Percentiles rank a stretch among this genome's conserved stretches.
These are phyloP conservation scores for Clarias fuscus DNA, from an alignment of 2,797 vertebrate species.

Conservation along the genomic window DNA sequence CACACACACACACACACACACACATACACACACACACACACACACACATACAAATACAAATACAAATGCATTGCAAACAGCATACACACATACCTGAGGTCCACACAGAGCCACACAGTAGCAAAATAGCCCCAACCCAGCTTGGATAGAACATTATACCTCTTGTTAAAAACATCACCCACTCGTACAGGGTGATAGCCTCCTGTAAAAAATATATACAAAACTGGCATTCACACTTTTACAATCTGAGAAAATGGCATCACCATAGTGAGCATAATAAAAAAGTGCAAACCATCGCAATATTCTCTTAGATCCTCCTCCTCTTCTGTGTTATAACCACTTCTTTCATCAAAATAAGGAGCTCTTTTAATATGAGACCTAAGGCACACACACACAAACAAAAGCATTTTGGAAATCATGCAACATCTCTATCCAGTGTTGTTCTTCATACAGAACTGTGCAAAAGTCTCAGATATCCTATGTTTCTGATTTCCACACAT, in stretches of 20 bases:
- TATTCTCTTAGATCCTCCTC: slow-evolving; percentile 74
- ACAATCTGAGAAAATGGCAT: too few species aligned
- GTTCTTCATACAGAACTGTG: background rate
- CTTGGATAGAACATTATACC: slow-evolving; percentile 77
- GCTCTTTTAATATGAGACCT: slow-evolving; percentile 52
- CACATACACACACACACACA: background rate
- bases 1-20: background rate
- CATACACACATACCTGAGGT: slow-evolving; percentile 66
- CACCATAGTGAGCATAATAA: background rate
- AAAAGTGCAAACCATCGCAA: slow-evolving; percentile 66
- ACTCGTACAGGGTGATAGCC: slow-evolving; percentile 64
- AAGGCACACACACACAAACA: slow-evolving; percentile 10
- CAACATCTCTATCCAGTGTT: background rate
- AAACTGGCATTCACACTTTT: background rate
- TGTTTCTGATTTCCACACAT: too few species aligned
- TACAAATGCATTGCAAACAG: background rate
- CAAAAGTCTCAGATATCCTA: too few species aligned
- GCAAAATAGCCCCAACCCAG: slow-evolving; percentile 82
- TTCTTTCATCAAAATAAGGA: slow-evolving; percentile 33
- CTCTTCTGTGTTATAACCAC: slow-evolving; percentile 56
- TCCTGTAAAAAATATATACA: slow-evolving; percentile 5
- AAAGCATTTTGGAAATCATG: background rate
- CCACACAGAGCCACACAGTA: slow-evolving; percentile 85
- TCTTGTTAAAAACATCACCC: slow-evolving; percentile 77
- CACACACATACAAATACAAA: background rate